Evolutionary conservation across 35 echinoderm and acorn worm genomes (phyloP).

Genomic region (Apostichopus japonicus): DNA sequence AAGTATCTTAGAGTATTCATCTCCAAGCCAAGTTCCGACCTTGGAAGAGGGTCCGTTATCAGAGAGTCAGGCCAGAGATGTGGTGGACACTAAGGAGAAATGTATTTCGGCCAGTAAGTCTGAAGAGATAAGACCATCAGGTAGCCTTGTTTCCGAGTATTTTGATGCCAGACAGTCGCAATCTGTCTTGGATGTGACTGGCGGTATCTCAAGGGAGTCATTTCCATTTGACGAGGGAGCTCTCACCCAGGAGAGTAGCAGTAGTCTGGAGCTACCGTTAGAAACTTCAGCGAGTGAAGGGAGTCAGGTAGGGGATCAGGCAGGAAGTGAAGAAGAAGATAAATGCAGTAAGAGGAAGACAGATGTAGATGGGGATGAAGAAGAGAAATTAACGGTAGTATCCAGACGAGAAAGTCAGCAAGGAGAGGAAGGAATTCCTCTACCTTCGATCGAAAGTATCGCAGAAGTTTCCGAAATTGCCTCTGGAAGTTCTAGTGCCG

Average conservation of each 20-base stretch:
- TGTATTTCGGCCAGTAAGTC: slow-evolving; percentile 3
- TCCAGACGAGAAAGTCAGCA: not conserved
- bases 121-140: slow-evolving; percentile 40
- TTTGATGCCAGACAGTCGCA: slow-evolving; percentile 38
- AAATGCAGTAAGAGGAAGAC: not conserved
- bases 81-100: not conserved
- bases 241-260: slow-evolving; percentile 15
- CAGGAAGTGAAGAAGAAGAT: not conserved
- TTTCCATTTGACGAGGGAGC: slow-evolving; percentile 35
- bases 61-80: not conserved
- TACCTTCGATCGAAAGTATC: not conserved
- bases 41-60: not conserved
- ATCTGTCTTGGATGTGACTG: slow-evolving; percentile 18
- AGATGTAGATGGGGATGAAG: not conserved
- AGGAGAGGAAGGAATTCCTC: not conserved
- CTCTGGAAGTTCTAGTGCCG: not conserved
- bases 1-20: slow-evolving; percentile 38
- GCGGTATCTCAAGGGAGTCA: slow-evolving; percentile 23
- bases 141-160: slow-evolving; percentile 3
- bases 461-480: not conserved
- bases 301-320: not conserved
- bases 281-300: slow-evolving; percentile 2
- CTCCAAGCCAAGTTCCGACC: slow-evolving; percentile 3
- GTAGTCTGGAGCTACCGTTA: not conserved
- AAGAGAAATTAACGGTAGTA: not conserved